Percentiles rank a stretch among this genome's conserved stretches.
Evolutionary conservation across 2,113 vertebrate species (phyloP).

Genomic region (Pogonocichla stellata): DNA sequence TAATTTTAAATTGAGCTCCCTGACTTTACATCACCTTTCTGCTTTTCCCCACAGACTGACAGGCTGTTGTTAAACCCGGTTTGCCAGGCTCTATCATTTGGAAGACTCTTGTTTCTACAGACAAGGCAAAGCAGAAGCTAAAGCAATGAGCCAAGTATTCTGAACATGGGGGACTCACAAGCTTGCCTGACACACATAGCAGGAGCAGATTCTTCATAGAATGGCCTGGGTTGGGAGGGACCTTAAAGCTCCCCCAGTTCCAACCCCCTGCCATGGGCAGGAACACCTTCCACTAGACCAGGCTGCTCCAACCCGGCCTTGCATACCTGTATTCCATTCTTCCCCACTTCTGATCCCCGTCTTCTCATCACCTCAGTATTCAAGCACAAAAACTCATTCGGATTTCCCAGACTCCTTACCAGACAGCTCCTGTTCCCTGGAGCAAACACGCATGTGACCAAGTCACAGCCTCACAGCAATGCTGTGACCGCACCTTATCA

Average conservation of each 20-base stretch:
- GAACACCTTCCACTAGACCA: background rate
- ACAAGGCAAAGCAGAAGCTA: background rate
- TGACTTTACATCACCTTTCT: background rate
- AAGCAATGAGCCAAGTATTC: background rate
- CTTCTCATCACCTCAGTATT: background rate
- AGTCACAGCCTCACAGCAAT: rapidly evolving
- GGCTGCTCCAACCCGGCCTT: background rate
- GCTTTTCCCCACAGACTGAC: background rate
- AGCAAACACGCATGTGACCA: rapidly evolving
- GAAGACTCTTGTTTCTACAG: background rate
- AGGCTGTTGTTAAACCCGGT: rapidly evolving
- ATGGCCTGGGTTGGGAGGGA: background rate
- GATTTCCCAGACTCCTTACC: background rate
- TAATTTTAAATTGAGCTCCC: background rate
- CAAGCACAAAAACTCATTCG: background rate
- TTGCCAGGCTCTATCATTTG: background rate
- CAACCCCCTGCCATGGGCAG: background rate
- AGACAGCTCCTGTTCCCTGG: background rate
- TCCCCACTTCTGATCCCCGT: background rate
- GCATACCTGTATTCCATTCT: background rate
- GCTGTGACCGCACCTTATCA: background rate
- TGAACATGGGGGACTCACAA: rapidly evolving
- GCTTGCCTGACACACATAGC: rapidly evolving
- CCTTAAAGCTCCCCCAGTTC: background rate
- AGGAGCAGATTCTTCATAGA: background rate